A percentile compares a stretch with the other conserved stretches of the same genome.
Conservation (phyloP, 2,797 vertebrate species). For the Bryconaethiops microstoma region DNA sequence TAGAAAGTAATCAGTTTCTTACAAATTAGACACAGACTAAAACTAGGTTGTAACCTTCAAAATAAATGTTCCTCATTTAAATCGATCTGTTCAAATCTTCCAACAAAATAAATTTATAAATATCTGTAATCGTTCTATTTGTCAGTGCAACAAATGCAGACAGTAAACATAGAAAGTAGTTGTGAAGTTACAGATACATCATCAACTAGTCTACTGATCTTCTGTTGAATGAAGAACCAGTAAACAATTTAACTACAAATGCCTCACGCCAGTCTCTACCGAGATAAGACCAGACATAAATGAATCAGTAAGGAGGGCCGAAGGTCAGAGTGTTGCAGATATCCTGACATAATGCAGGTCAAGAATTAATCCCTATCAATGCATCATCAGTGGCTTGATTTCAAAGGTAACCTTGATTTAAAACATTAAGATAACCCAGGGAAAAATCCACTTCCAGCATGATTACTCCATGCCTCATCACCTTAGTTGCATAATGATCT, state of each 20-base stretch:
- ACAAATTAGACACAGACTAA: not conserved
- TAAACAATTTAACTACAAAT: not conserved
- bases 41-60: not conserved
- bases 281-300: conserved; percentile 26
- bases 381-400: conserved; percentile 10
- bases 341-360: conserved; percentile 38
- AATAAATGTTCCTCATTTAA: not conserved
- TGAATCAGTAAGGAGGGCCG: not conserved
- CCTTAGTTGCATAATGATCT: conserved; percentile 15
- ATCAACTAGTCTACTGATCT: not conserved
- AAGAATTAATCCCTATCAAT: conserved; percentile 32
- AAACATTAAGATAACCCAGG: conserved; percentile 25
- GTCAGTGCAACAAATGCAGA: not conserved
- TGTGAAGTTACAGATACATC: too few relatives aligned
- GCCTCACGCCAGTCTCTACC: not conserved
- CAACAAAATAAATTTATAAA: too few relatives aligned
- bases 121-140: too few relatives aligned
- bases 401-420: conserved; percentile 29
- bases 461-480: conserved; percentile 3
- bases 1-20: conserved; percentile 10
- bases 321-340: not conserved
- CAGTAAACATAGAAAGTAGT: too few relatives aligned
- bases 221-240: not conserved
- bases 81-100: not conserved
- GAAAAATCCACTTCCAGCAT: conserved; percentile 23